Conservation (phyloP, 92 coral and sea anemone genomes). For the Actinostola sp. region DNA sequence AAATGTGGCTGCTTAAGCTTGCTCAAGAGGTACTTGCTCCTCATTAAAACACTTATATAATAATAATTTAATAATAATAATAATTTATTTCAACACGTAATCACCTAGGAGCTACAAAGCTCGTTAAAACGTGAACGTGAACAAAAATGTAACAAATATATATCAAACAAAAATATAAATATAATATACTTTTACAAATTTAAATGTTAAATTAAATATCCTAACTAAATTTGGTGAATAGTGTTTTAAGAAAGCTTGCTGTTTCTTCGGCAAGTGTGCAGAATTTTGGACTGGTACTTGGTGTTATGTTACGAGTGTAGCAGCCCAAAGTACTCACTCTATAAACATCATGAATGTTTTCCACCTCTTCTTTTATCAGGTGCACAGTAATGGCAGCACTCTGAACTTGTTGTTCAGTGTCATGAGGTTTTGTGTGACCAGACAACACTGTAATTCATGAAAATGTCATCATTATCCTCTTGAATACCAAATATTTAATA, state of each 20-base stretch:
- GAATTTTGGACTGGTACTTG: background rate
- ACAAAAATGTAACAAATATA: too few relatives aligned
- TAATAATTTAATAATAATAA: too few relatives aligned
- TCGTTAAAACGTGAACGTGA: too few relatives aligned
- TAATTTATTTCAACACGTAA: too few relatives aligned
- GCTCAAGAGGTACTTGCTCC: background rate
- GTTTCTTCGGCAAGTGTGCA: background rate
- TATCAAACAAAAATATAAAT: too few relatives aligned
- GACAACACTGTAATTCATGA: conserved; percentile 16
- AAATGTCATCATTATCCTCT: too few relatives aligned
- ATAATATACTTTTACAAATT: too few relatives aligned
- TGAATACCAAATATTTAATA: too few relatives aligned
- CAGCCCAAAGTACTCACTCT: conserved; percentile 14
- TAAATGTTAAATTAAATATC: too few relatives aligned
- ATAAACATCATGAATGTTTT: conserved; percentile 5
- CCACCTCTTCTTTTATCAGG: conserved; percentile 12
- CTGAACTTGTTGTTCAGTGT: conserved; percentile 18
- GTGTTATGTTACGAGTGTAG: conserved; percentile 18
- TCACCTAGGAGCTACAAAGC: too few relatives aligned
- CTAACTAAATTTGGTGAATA: too few relatives aligned
- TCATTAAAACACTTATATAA: background rate
- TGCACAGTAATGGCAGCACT: conserved; percentile 28
- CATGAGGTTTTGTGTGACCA: conserved; percentile 12
- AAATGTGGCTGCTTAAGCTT: conserved; percentile 16
- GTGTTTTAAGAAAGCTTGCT: conserved; percentile 1